Base-by-base conservation (phyloP, 2,888 invertebrate genomes). In the Tetragonisca angustula region DNA sequence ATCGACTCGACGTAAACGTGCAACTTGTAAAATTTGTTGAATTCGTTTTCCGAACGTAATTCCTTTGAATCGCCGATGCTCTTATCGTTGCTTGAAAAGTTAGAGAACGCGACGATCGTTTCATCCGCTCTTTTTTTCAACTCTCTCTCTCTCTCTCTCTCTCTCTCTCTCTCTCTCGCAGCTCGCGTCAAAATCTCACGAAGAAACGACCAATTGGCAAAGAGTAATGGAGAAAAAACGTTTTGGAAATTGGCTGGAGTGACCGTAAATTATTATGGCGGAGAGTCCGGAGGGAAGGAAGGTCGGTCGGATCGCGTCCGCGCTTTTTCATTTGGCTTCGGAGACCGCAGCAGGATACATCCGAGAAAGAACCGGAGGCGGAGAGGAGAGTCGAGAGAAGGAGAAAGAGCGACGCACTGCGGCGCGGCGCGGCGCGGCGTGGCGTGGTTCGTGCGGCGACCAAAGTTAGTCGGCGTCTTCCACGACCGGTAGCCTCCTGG, bases 401-500 rank as follows among this genome's bases (percentile, higher is more conserved):
- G 52, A n/a, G 52, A 52, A 21, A 27, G 17, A 6, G 19, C 50
- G 36, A 9, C 36, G 43, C 36, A 36, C 6, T 36, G 36, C 43
- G 9, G 9, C 9, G 43, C 50, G 36, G 9, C 36, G 43, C 43
- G 9, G 9, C 9, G 43, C 43, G 11, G 43, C 43, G 9, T 9
- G 43, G 43, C 43, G 19, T 19, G 76, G 81, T 70, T 81, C 83
- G 87, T 83, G 85, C 83, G 79, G 70, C 75, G 82, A 84, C 84
- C 89, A 85, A 79, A 85, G 89, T 81, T 85, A 83, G 75, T 54
- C 84, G 86, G 87, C 88, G 83, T 89, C 87, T 79, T 86, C 90
- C 89, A 88, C 91, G 90, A 91, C 91, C 92, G 88, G 93, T 93
- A 93, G 93, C 91, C 92, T 93, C 92, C 90, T 88, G 91, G 91